These are phyloP conservation scores for Allophyes oxyacanthae DNA, from an alignment of 2,888 invertebrate species.

Conservation along the genomic window DNA sequence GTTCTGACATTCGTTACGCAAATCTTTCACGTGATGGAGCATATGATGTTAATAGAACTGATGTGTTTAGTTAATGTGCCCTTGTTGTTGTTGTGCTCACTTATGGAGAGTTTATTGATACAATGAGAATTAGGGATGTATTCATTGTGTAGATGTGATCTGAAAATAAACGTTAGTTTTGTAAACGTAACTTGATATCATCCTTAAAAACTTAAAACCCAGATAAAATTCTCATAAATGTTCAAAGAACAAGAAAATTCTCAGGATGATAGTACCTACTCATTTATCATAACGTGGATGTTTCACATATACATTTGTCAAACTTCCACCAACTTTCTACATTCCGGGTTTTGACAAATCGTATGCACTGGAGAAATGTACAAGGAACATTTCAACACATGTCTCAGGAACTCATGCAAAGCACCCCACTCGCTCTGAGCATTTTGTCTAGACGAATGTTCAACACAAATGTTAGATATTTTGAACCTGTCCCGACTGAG, in stretches of 20 bases:
- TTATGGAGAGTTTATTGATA: conserved; percentile 8
- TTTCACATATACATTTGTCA: conserved; percentile 33
- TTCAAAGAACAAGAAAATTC: too few relatives aligned
- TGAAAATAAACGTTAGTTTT: too few relatives aligned
- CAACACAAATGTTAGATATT: conserved; percentile 66
- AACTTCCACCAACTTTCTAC: conserved; percentile 27
- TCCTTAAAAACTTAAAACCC: too few relatives aligned
- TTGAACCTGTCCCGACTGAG: conserved; percentile 56
- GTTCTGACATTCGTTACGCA: conserved; percentile 30
- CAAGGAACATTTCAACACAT: conserved; percentile 58
- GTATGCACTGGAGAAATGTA: conserved; percentile 57
- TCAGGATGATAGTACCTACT: too few relatives aligned
- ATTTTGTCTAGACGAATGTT: conserved; percentile 75
- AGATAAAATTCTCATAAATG: too few relatives aligned
- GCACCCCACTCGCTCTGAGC: conserved; percentile 54
- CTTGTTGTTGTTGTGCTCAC: conserved; percentile 21
- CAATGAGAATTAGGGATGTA: too few relatives aligned
- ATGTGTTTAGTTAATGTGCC: conserved; percentile 25
- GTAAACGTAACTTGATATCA: too few relatives aligned
- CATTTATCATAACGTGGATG: conserved; percentile 10
- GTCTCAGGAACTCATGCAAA: conserved; percentile 58
- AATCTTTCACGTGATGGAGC: conserved; percentile 33
- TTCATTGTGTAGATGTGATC: too few relatives aligned
- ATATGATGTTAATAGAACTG: conserved; percentile 36
- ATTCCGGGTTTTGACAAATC: conserved; percentile 63